Evolutionary conservation across 1,140 invertebrate genomes (phyloP).

Genomic region (Magallana gigas): DNA sequence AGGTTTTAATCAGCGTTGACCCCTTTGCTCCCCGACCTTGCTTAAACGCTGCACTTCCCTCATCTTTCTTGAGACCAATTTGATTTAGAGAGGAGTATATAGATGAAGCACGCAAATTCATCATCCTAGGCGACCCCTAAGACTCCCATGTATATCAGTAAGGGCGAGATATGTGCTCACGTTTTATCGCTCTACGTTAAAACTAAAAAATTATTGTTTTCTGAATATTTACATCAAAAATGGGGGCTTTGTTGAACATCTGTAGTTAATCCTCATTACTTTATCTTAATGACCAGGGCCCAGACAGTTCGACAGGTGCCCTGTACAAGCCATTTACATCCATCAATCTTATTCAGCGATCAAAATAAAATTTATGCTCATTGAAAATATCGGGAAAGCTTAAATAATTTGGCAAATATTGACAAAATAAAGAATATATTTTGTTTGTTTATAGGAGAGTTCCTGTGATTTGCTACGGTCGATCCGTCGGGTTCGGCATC

Average conservation of each 20-base stretch:
- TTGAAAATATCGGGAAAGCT: neutral
- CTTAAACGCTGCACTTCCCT: neutral
- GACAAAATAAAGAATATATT: neutral
- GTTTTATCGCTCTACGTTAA: neutral
- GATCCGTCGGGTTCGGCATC: neutral
- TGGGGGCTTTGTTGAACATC: neutral
- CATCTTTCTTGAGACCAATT: neutral
- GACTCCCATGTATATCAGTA: neutral
- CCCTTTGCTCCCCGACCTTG: neutral
- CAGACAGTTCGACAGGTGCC: neutral
- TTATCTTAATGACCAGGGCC: neutral
- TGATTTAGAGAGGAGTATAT: neutral
- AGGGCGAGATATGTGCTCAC: neutral
- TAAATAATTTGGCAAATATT: neutral
- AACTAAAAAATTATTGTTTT: neutral
- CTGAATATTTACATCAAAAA: neutral
- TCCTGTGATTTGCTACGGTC: neutral
- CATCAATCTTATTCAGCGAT: constrained; percentile 7
- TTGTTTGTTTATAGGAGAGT: neutral
- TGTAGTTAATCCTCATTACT: neutral
- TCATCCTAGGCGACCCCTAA: neutral
- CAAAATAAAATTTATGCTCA: neutral
- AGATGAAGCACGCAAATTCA: neutral
- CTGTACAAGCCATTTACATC: neutral
- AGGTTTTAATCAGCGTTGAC: constrained; percentile 1